Evolutionary conservation across 1,140 invertebrate genomes (phyloP), one percentile per base, ranked within the genome.

Genomic region (Pectinophora gossypiella): DNA sequence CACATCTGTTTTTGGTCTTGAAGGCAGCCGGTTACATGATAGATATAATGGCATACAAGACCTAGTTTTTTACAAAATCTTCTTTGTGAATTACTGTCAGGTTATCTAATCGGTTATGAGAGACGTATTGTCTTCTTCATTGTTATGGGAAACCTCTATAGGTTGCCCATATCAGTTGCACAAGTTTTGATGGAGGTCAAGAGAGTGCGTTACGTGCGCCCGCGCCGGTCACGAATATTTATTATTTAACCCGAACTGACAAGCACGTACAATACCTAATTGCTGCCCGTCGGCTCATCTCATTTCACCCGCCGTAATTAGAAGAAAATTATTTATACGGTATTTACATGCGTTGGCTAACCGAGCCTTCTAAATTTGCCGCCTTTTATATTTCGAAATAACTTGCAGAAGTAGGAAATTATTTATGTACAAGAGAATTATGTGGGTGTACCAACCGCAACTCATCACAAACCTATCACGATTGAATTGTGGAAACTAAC

Each of bases 381-480:
- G 23, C 23, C 5, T 12, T 27, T 27, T 12, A 27, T 27, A 27
- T 27, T 27, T 27, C 23, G 23, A 27, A 27, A 27, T 12, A 27
- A 5, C 5, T n/a, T n/a, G n/a, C n/a, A 40, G 36, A 40, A 40
- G 12, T 15, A 40, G 36, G 36, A 40, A 40, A 32, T 7, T 13
- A 18, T 40, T 40, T 40, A 18, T 15, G 36, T 15, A 40, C 16
- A 40, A 40, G 36, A 40, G 36, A 40, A 40, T 40, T 40, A 10
- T 15, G 36, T 40, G 36, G 36, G 16, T 40, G 36, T 18, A 15
- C 16, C 43, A 40, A 72, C 60, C 68, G 54, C 72, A 74, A 48
- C 62, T 71, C 72, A 70, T 80, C 73, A 50, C 44, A 47, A 68
- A 62, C 59, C 59, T 59, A 68, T 76, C 59, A 69, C 54, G 60